phyloP scores from a whole-genome alignment of 2,888 invertebrate genomes.

The Cartodere bifasciata region DNA sequence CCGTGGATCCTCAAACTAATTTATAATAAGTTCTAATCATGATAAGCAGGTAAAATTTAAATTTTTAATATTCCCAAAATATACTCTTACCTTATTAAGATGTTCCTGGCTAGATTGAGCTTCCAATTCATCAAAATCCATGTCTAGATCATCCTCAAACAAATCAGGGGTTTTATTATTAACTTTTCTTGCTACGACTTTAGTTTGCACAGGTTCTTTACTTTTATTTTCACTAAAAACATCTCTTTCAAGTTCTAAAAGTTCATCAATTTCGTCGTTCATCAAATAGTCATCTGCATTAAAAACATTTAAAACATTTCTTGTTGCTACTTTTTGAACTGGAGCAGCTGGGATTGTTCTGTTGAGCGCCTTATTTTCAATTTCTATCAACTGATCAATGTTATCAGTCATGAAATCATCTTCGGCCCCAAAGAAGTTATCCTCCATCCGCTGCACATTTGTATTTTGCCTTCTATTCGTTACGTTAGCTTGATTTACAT shows the following conservation, averaged over 20 bases:
- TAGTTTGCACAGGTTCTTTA: constrained; percentile 4
- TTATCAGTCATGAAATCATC: constrained; percentile 14
- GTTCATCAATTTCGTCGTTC: constrained; percentile 20
- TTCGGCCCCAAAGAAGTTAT: too few relatives aligned
- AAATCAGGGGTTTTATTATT: constrained; percentile 18
- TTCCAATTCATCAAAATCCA: constrained; percentile 16
- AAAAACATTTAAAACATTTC: constrained; percentile 4
- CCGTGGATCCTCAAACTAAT: too few relatives aligned
- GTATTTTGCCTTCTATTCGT: too few relatives aligned
- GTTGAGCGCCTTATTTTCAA: constrained; percentile 8
- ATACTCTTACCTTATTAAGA: constrained; percentile 21
- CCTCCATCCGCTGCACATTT: too few relatives aligned
- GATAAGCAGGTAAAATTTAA: background rate
- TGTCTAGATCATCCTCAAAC: constrained; percentile 21
- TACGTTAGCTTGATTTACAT: too few relatives aligned
- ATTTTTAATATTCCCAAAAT: constrained; percentile 20
- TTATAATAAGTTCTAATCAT: too few relatives aligned
- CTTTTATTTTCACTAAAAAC: too few relatives aligned
- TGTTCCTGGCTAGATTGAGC: constrained; percentile 14
- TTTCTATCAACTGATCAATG: constrained; percentile 8
- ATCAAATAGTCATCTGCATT: constrained; percentile 18
- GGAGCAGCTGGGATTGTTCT: too few relatives aligned
- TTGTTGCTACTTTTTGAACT: background rate
- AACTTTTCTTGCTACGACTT: constrained; percentile 4
- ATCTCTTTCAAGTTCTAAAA: constrained; percentile 21